Evolutionary conservation across 2,113 vertebrate genomes (phyloP), one percentile per base, ranked within the genome.

Genomic region (Lethenteron reissneri): DNA sequence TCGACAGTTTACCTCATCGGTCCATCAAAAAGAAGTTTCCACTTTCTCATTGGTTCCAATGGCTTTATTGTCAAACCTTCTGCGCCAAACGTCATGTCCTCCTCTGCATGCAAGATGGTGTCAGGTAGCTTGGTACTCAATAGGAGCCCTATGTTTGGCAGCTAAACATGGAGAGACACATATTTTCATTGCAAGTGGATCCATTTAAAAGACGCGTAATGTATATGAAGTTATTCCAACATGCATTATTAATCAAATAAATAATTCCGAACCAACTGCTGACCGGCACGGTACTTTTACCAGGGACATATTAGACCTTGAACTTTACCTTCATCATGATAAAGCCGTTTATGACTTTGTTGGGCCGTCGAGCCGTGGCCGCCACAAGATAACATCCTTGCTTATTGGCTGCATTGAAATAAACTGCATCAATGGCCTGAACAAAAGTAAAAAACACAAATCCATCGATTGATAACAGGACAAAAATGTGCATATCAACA

Each of bases 361-460:
- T 10, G 14, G 70, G 21, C 12, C 56, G 57, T 71, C 21, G 41
- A n/a, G 12, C 12, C 11, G 12, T 71, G 41, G 70, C 56, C 19
- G 9, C 56, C 8, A 71, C 17, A 56, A 71, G 70, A 56, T 57
- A 71, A 58, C 70, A 71, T 56, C 56, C 14, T 57, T 9, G 5
- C 14, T 71, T 21, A 71, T 10, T n/a, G 9, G 70, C 56, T 57
- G 12, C 13, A 57, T 14, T n/a, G 56, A 71, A 57, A 58, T 57
- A 57, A 57, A 70, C 21, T 70, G 70, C 70, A 70, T 70, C 21
- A n/a, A 21, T 70, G 12, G 21, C 12, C 56, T 71, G 70, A 57
- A 71, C 11, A 12, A 41, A 41, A 41, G 6, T 41, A 41, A 12
- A 41, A 41, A 41, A 41, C 7, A 41, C 41, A 41, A 41, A 41